Base-by-base conservation (phyloP, 2,888 invertebrate species). In the Pseudoips prasinana region DNA sequence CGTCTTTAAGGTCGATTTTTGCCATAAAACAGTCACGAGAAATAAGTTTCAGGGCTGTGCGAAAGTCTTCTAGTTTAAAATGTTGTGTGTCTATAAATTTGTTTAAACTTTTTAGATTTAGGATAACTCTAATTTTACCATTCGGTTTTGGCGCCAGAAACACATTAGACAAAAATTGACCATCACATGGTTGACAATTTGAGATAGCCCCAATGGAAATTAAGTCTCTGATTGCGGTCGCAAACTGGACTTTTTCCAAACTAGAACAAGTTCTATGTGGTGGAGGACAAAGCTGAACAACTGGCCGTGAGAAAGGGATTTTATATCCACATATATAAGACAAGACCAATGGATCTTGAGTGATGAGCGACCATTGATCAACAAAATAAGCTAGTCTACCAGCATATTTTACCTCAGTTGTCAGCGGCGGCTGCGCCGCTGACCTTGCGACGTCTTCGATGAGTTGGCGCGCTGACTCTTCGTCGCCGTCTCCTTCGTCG, bases 61-160 rank as follows among this genome's bases (percentile, higher is more conserved):
- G 10, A 1, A 29, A 14, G 4, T 34, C 25, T 25, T 31, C 29
- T 1, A 29, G 9, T n/a, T 29, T 34, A 4, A 24, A 34, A 7
- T 34, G 29, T 8, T 29, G 8, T 18, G 20, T 29, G 9, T 8
- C 3, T 1, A 34, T 31, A 18, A 29, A 34, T 24, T 31, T 18
- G 20, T 31, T 36, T n/a, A 19, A 19, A 1, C 4, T 6, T 31
- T 31, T 31, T 27, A 37, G 8, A 3, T 24, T 37, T 24, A 37
- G 14, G 8, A 31, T 20, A 20, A 31, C 27, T 18, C 26, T 9
- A n/a, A 22, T 22, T 6, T 22, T 26, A n/a, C 31, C 30, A 8
- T 39, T 29, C 7, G 29, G 25, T 8, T 29, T 35, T 9, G 9
- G 10, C 11, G 33, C 8, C 22, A 38, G 7, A 33, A 26, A 29